Evolutionary conservation across 2,113 vertebrate genomes (phyloP), one percentile per base, ranked within the genome.

Genomic region (Cinclus mexicanus): DNA sequence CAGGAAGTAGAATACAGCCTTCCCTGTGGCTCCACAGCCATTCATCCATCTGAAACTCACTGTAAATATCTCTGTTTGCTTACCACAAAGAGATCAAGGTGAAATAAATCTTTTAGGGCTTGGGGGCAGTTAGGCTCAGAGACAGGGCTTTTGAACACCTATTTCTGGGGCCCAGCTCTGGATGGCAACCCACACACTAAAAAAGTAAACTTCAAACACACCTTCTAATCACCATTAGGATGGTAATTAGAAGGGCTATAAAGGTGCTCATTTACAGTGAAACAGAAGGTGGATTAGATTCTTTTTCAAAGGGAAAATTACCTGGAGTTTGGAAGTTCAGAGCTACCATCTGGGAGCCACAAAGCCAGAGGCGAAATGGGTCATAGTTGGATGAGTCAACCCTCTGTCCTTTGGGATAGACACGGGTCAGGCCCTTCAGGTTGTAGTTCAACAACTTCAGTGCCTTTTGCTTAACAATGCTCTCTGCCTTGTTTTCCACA

Each of bases 311-410:
- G 33, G 8, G 14, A 46, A 7, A 16, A 26, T 94, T 96, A 99
- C 99, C 99, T 98, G 99, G 97, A 5, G 99, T 99, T 97, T 99
- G 99, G 96, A 98, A 99, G 97, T 99, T 99, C 75, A 99, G 98
- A 9, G 99, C 99, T 92, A 99, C 99, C 99, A 99, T 99, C 97
- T 99, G 99, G 42, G 98, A 98, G 25, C 99, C 99, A 5, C 98
- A 97, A 12, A 98, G 98, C 99, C 99, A 99, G 78, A 99, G 98
- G 12, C 98, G 97, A 96, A 99, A 98, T 3, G 99, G 99, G 92
- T 99, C 99, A 0, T 99, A 99, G 98, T 99, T 99, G 52, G 99
- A 99, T 11, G 99, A 99, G 97, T 99, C 99, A 1, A 99, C 98
- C 6, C 99, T 98, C 94, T 99, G 99, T 26, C 98, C 99, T 95